These are phyloP conservation scores for Benthosema pterotum DNA, from an alignment of 2,797 vertebrate species.

Conservation along the genomic window DNA sequence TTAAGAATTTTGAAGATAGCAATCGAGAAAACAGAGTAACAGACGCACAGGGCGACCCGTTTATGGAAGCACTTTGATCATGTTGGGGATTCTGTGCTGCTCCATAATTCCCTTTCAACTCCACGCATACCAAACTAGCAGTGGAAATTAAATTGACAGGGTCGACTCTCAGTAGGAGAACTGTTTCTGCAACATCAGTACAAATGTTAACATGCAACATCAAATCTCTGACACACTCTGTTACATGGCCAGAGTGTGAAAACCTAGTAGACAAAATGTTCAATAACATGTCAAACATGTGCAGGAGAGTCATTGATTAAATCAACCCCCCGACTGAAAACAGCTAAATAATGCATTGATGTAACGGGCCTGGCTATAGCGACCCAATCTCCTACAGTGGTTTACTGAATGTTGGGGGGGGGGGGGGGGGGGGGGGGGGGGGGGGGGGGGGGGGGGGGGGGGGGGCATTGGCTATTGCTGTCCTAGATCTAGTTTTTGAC, in stretches of 20 bases:
- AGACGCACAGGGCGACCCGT: slow-evolving; percentile 31
- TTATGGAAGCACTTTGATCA: slow-evolving; percentile 56
- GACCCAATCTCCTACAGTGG: background rate
- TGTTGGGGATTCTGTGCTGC: slow-evolving; percentile 20
- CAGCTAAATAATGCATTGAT: background rate
- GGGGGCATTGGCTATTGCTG: too few relatives aligned
- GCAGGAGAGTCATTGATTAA: slow-evolving; percentile 3
- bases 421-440: too few relatives aligned
- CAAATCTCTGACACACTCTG: slow-evolving; percentile 20
- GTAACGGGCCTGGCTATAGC: slow-evolving; percentile 6
- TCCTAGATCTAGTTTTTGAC: too few relatives aligned
- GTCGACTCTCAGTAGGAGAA: slow-evolving; percentile 40
- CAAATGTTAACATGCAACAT: slow-evolving; percentile 53
- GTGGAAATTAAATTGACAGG: slow-evolving; percentile 27
- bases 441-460: too few relatives aligned
- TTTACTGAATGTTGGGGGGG: too few relatives aligned
- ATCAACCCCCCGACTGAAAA: slow-evolving; percentile 14
- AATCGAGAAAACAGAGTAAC: slow-evolving; percentile 53
- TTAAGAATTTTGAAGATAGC: background rate
- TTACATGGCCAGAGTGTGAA: too few relatives aligned
- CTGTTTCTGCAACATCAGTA: slow-evolving; percentile 37
- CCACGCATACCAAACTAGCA: slow-evolving; percentile 24
- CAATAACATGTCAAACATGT: too few relatives aligned
- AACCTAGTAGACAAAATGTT: background rate
- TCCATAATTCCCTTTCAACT: slow-evolving; percentile 61